phyloP scores from a whole-genome alignment of 2,113 vertebrate genomes.

The Gallinago undulata region DNA sequence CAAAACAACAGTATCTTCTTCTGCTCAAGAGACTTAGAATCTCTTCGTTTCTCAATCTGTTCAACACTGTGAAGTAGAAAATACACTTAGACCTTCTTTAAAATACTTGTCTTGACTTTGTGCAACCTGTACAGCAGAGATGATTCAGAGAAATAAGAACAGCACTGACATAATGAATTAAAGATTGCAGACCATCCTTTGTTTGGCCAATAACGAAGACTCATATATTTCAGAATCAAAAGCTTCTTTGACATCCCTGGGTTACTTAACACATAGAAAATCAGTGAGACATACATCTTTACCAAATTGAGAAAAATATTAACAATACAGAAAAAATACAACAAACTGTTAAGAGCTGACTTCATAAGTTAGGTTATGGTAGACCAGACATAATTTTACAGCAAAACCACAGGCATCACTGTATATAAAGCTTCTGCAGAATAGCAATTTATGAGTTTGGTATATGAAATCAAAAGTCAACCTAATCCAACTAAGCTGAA shows the following conservation, averaged over 20 bases:
- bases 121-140: background rate
- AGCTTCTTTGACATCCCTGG: background rate
- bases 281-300: background rate
- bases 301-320: background rate
- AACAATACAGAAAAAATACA: background rate
- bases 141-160: background rate
- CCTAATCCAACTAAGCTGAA: background rate
- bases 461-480: background rate
- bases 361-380: background rate
- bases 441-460: background rate
- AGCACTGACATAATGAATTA: background rate
- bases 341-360: background rate
- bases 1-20: conserved; percentile 13
- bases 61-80: conserved; percentile 5
- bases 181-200: background rate
- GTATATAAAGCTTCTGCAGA: background rate
- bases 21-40: background rate
- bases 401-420: background rate
- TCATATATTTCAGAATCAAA: background rate
- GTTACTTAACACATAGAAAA: background rate
- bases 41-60: background rate
- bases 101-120: background rate
- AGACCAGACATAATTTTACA: background rate
- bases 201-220: background rate
- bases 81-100: background rate